phyloP scores from a whole-genome alignment of 2,888 invertebrate species.

The Scaptodrosophila latifasciaeformis region DNA sequence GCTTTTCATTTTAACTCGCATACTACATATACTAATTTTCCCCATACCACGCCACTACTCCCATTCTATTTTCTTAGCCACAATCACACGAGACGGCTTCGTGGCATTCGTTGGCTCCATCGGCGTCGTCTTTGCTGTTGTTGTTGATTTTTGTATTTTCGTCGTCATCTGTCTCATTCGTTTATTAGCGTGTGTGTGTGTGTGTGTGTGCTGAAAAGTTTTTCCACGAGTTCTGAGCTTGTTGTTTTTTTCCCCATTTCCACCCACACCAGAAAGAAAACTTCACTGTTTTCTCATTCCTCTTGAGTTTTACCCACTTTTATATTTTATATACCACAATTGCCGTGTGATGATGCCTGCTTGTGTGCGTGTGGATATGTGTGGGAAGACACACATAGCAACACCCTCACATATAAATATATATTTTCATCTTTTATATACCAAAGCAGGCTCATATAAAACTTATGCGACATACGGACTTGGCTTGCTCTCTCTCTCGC shows the following conservation, averaged over 20 bases:
- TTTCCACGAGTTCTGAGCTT: slow-evolving; percentile 53
- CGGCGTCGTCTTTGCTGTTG: too few species aligned
- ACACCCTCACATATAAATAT: too few species aligned
- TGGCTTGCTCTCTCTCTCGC: slow-evolving; percentile 26
- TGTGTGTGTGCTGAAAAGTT: slow-evolving; percentile 55
- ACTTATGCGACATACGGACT: slow-evolving; percentile 60
- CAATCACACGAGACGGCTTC: slow-evolving; percentile 16
- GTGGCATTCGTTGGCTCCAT: too few species aligned
- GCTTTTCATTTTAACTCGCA: slow-evolving; percentile 31
- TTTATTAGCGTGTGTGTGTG: too few species aligned
- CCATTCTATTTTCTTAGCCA: slow-evolving; percentile 4
- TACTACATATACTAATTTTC: slow-evolving; percentile 26
- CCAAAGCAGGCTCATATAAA: slow-evolving; percentile 52
- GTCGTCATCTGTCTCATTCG: slow-evolving; percentile 54
- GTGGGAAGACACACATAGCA: too few species aligned
- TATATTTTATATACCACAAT: too few species aligned
- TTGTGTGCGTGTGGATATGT: slow-evolving; percentile 21
- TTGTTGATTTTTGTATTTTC: too few species aligned
- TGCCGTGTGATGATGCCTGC: slow-evolving; percentile 18
- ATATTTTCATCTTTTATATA: slow-evolving; percentile 47
- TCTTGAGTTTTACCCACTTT: slow-evolving; percentile 41
- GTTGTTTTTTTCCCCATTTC: slow-evolving; percentile 38
- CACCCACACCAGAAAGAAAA: slow-evolving; percentile 55
- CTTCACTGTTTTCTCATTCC: slow-evolving; percentile 40
- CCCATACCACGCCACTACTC: slow-evolving; percentile 3